Conservation (phyloP, 2,888 invertebrate species). For the Orchesellides sinensis region DNA sequence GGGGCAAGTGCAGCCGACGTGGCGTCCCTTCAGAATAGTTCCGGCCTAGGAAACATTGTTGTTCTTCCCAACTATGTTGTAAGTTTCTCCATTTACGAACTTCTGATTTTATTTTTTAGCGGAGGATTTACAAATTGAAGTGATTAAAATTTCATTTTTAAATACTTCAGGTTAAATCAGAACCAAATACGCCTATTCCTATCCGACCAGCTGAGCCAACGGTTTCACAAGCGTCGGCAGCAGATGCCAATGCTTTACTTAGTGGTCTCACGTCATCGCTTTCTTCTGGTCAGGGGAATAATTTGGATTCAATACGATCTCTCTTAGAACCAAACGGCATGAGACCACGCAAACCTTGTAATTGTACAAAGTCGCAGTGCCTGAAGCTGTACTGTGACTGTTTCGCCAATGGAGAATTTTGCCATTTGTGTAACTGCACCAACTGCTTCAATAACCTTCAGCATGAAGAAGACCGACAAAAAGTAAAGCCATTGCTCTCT, state of each 20-base stretch:
- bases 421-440: conserved; percentile 97
- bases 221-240: conserved; percentile 8
- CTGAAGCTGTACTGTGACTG: conserved; percentile 99
- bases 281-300: conserved; percentile 21
- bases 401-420: conserved; percentile 99
- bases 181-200: conserved; percentile 63
- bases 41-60: conserved; percentile 69
- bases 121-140: not conserved
- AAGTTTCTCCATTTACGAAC: conserved; percentile 5
- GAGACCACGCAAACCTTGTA: conserved; percentile 94
- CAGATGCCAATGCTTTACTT: conserved; percentile 55
- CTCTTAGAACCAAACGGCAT: conserved; percentile 79
- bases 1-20: conserved; percentile 62
- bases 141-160: not conserved
- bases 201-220: conserved; percentile 67
- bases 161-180: conserved; percentile 65
- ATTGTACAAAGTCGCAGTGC: conserved; percentile 99
- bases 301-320: conserved; percentile 72
- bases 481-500: no score
- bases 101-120: not conserved
- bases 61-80: conserved; percentile 73
- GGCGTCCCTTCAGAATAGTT: conserved; percentile 53
- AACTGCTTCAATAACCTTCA: conserved; percentile 98
- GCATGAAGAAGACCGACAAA: conserved; percentile 95
- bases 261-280: conserved; percentile 58